These are phyloP conservation scores for Homarus gammarus DNA, from an alignment of 2,888 invertebrate genomes.

Conservation along the genomic window DNA sequence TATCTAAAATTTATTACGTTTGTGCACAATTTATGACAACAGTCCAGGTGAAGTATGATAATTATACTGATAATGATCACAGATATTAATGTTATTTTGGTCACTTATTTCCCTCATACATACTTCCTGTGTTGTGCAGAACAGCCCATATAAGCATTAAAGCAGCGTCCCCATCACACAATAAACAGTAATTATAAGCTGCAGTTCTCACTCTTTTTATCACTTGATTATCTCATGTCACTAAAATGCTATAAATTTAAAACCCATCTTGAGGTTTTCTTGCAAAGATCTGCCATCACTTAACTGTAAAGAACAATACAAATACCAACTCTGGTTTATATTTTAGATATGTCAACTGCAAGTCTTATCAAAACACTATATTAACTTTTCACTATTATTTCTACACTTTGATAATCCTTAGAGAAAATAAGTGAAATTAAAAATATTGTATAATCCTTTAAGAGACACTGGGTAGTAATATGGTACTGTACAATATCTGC, in stretches of 20 bases:
- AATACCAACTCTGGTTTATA: background rate
- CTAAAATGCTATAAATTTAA: background rate
- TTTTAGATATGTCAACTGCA: background rate
- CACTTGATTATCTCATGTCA: background rate
- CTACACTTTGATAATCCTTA: background rate
- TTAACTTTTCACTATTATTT: background rate
- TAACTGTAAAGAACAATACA: background rate
- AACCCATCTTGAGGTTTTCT: background rate
- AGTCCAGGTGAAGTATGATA: slow-evolving; percentile 14
- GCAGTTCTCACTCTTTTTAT: background rate
- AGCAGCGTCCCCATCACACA: background rate
- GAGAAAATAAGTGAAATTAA: background rate
- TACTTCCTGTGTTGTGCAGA: slow-evolving; percentile 26
- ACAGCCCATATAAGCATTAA: background rate
- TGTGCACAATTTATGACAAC: slow-evolving; percentile 52
- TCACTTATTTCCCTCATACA: background rate
- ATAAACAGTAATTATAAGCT: background rate
- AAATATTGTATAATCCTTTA: background rate
- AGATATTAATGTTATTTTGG: slow-evolving; percentile 52
- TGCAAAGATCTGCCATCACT: background rate
- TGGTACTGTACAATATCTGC: background rate
- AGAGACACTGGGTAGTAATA: background rate
- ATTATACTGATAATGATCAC: slow-evolving; percentile 65
- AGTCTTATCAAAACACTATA: background rate
- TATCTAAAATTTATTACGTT: background rate